These are phyloP conservation scores for Cotesia chilonis DNA, from an alignment of 1,140 invertebrate species.

Conservation along the genomic window DNA sequence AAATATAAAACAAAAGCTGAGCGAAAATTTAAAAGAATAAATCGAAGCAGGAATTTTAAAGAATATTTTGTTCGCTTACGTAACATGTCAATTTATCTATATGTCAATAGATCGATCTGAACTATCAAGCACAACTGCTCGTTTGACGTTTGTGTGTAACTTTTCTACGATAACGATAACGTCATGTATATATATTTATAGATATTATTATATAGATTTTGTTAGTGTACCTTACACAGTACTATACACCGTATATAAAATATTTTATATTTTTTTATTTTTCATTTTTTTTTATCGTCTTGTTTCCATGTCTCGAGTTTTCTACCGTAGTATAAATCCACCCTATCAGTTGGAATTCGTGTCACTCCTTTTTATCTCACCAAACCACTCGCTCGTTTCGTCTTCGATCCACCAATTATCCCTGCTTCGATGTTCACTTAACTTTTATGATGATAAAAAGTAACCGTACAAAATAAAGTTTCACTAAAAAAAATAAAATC, in stretches of 20 bases:
- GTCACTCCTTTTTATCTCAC: conserved; percentile 27
- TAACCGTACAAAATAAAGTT: conserved; percentile 20
- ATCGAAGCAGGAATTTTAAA: too few relatives aligned
- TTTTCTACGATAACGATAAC: conserved; percentile 35
- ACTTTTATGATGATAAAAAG: conserved; percentile 34
- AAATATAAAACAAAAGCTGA: too few relatives aligned
- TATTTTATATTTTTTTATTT: conserved; percentile 12
- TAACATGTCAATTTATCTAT: conserved; percentile 31
- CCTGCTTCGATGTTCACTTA: conserved; percentile 28
- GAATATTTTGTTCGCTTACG: conserved; percentile 6
- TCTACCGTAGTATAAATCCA: conserved; percentile 10
- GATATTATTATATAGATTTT: background rate
- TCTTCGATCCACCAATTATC: conserved; percentile 31
- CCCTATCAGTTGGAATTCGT: conserved; percentile 25
- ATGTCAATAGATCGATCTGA: conserved; percentile 40
- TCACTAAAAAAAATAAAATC: conserved; percentile 11
- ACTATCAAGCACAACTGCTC: conserved; percentile 32
- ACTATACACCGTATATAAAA: too few relatives aligned
- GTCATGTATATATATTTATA: conserved; percentile 10
- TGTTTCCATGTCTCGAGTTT: conserved; percentile 19
- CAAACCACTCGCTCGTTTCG: conserved; percentile 20
- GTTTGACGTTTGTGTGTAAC: conserved; percentile 36
- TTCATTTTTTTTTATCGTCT: conserved; percentile 14
- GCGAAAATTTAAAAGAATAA: too few relatives aligned
- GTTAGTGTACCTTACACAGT: too few relatives aligned